Evolutionary conservation across 2,888 invertebrate species (phyloP).

Genomic region (Agrotis ipsilon): DNA sequence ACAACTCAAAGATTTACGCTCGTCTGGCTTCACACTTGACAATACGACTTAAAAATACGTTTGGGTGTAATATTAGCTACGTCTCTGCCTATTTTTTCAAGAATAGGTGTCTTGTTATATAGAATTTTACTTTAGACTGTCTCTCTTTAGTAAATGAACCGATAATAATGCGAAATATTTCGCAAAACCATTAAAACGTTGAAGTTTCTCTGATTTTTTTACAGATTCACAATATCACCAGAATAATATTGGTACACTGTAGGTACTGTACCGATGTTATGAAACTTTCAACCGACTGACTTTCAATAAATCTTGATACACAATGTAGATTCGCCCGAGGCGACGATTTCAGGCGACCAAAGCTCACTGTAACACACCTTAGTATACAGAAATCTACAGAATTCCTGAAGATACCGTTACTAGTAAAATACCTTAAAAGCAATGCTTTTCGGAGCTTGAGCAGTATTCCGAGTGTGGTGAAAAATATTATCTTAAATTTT

Average conservation of each 20-base stretch:
- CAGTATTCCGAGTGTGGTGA: slow-evolving; percentile 15
- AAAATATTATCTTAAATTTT: slow-evolving; percentile 38
- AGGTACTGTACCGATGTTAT: not conserved
- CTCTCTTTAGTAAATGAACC: not conserved
- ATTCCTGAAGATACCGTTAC: not conserved
- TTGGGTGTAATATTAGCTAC: no score
- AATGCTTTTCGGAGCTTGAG: slow-evolving; percentile 6
- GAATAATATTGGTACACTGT: no score
- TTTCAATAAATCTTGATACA: slow-evolving; percentile 29
- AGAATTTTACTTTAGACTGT: no score
- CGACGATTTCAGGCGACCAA: slow-evolving; percentile 14
- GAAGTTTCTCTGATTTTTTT: not conserved
- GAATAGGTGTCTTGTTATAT: no score
- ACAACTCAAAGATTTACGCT: no score
- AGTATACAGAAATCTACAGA: not conserved
- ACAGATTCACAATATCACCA: not conserved
- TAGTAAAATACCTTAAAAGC: slow-evolving; percentile 20
- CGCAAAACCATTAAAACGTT: not conserved
- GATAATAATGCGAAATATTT: not conserved
- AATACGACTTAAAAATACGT: no score
- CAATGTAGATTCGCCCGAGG: slow-evolving; percentile 16
- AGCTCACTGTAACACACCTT: slow-evolving; percentile 17
- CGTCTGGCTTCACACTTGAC: no score
- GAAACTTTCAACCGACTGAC: slow-evolving; percentile 5
- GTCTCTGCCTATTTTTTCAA: no score